Evolutionary conservation across 2,888 invertebrate genomes (phyloP).

Genomic region (Pristionchus exspectatus): DNA sequence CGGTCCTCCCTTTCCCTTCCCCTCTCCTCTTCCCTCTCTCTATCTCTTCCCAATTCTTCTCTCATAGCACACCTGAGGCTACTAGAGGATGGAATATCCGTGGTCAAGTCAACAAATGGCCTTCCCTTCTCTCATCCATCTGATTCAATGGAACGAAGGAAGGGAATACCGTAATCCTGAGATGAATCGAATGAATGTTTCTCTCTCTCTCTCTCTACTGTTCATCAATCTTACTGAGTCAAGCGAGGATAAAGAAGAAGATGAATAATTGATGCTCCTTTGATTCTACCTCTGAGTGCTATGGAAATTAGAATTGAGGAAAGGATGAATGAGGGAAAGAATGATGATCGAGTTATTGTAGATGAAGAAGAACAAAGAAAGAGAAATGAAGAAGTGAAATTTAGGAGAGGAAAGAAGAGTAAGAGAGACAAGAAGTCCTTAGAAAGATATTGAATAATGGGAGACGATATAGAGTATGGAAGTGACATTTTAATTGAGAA

Average conservation of each 20-base stretch:
- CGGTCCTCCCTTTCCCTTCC: not conserved
- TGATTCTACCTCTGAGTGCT: conserved; percentile 47
- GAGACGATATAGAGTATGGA: conserved; percentile 11
- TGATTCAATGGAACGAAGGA: not conserved
- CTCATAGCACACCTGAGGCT: conserved; percentile 40
- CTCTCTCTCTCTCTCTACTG: not conserved
- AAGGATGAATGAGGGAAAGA: conserved; percentile 4
- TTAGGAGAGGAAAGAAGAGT: not conserved
- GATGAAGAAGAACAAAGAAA: not conserved
- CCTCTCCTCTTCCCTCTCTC: not conserved
- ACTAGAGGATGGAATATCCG: not conserved
- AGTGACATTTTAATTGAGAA: conserved; percentile 26
- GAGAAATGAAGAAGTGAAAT: not conserved
- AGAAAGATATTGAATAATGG: not conserved
- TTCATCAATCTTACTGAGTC: conserved; percentile 39
- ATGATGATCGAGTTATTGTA: not conserved
- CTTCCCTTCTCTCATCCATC: not conserved
- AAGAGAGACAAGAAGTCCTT: conserved; percentile 12
- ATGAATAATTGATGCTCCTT: conserved; percentile 28
- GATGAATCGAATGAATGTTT: not conserved
- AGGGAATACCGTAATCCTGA: not conserved
- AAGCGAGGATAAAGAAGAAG: conserved; percentile 32
- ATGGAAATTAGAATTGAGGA: conserved; percentile 20
- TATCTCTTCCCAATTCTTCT: not conserved
- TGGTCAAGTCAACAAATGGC: conserved; percentile 7